Evolutionary conservation across 2,888 invertebrate genomes (phyloP).

Genomic region (Lacanobia oleracea): DNA sequence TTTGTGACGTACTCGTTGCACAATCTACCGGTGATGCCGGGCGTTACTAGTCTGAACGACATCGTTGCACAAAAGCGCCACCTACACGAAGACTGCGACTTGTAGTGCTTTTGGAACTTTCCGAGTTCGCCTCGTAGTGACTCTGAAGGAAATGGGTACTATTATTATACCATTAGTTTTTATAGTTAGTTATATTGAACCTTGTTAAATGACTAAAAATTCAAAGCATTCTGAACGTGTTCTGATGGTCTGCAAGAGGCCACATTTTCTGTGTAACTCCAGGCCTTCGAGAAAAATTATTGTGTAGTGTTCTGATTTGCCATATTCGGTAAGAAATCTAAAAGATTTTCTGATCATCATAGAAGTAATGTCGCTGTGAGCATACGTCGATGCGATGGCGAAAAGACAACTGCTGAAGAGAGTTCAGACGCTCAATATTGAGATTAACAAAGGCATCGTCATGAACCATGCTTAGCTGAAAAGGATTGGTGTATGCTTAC

Average conservation of each 20-base stretch:
- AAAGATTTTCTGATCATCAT: slow-evolving; percentile 24
- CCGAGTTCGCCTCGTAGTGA: slow-evolving; percentile 32
- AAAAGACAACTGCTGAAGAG: background rate
- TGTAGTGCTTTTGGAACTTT: slow-evolving; percentile 22
- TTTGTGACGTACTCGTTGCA: slow-evolving; percentile 15
- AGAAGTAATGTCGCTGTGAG: slow-evolving; percentile 25
- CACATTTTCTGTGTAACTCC: slow-evolving; percentile 13
- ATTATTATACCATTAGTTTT: slow-evolving; percentile 9
- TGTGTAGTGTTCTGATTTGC: slow-evolving; percentile 40
- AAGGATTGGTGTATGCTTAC: background rate
- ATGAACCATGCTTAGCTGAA: background rate
- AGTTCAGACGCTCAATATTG: background rate
- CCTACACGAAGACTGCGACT: slow-evolving; percentile 16
- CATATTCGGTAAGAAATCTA: slow-evolving; percentile 52
- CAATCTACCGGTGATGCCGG: slow-evolving; percentile 40
- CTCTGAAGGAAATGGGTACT: slow-evolving; percentile 7
- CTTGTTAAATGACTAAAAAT: slow-evolving; percentile 31
- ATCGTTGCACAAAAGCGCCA: slow-evolving; percentile 42
- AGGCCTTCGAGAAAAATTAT: slow-evolving; percentile 23
- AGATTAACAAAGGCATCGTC: background rate
- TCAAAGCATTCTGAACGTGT: background rate
- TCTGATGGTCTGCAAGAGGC: background rate
- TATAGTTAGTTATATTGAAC: slow-evolving; percentile 24
- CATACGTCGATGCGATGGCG: background rate
- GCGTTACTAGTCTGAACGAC: slow-evolving; percentile 51